Evolutionary conservation across 2,888 invertebrate species (phyloP).

Genomic region (Aphidoletes aphidimyza): DNA sequence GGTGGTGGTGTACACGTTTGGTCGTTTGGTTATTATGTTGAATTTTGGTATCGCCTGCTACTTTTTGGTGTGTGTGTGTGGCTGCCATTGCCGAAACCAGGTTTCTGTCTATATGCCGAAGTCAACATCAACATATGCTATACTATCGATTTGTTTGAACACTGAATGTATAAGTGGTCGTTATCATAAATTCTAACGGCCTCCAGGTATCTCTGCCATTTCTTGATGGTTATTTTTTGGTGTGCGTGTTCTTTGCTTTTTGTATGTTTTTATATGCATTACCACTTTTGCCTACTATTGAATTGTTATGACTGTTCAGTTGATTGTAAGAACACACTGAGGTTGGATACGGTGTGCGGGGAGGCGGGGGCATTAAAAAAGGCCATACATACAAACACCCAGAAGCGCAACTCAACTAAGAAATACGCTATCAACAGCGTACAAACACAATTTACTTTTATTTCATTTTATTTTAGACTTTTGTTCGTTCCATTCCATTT

Average conservation of each 20-base stretch:
- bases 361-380: not conserved
- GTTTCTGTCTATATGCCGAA: not conserved
- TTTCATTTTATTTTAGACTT: constrained; percentile 6
- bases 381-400: not conserved
- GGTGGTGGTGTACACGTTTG: not conserved
- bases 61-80: too few relatives aligned
- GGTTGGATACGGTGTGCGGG: too few relatives aligned
- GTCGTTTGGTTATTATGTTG: not conserved
- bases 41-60: not conserved
- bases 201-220: constrained; percentile 26
- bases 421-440: not conserved
- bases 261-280: not conserved
- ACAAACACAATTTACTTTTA: constrained; percentile 25
- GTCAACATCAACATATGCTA: not conserved
- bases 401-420: not conserved
- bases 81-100: not conserved
- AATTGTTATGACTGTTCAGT: not conserved
- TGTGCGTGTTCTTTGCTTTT: not conserved
- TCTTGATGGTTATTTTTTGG: not conserved
- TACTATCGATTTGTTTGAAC: constrained; percentile 8
- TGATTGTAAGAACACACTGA: not conserved
- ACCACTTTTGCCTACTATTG: not conserved
- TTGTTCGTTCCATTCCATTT: not conserved
- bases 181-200: constrained; percentile 36
- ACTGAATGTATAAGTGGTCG: constrained; percentile 14